Base-by-base conservation (phyloP, 2,888 invertebrate genomes). In the Leptinotarsa peninsularis region DNA sequence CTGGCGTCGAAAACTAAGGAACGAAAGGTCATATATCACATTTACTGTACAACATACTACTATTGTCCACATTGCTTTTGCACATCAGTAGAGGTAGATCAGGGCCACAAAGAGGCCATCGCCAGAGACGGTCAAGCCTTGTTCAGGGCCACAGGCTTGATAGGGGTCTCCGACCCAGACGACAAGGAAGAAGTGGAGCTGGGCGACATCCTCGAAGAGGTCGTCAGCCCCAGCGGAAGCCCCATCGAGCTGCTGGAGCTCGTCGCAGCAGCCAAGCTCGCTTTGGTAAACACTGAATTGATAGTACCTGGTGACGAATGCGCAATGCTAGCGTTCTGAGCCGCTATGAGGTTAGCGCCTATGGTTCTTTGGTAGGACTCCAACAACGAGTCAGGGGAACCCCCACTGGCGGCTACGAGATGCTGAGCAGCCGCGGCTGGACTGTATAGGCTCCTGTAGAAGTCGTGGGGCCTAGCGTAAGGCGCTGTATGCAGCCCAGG, bases 391-490 rank as follows among this genome's bases (percentile, higher is more conserved):
- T 93, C 93, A 3, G 89, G 90, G 1, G 90, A 89, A 54, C 84
- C 85, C 88, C 90, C 84, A 73, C 84, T 84, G n/a, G 84, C 85
- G 3, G 84, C 84, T 2, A 84, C 85, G 27, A 87, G 86, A 18
- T 90, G 87, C 73, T 87, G 87, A 5, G 94, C 93, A 5, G 93
- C 93, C 5, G 93, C 91, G 7, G 90, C 89, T 4, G 91, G 90
- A 1, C 91, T 92, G 87, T 95, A 95, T 81, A 95, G 91, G 80
- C 94, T 94, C 73, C 95, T 90, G 87, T 95, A 96, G 83, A 95
- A 90, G 84, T 95, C 95, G 80, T 90, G 91, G 17, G 94, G 94
- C 76, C 95, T 90, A 67, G 92, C 91, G 86, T 94, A 95, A 4
- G 88, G 88, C 15, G 87, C 85, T 1, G 94, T 92, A 81, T 93